phyloP scores from a whole-genome alignment of 2,113 vertebrate species.

The Pelusios castaneus region DNA sequence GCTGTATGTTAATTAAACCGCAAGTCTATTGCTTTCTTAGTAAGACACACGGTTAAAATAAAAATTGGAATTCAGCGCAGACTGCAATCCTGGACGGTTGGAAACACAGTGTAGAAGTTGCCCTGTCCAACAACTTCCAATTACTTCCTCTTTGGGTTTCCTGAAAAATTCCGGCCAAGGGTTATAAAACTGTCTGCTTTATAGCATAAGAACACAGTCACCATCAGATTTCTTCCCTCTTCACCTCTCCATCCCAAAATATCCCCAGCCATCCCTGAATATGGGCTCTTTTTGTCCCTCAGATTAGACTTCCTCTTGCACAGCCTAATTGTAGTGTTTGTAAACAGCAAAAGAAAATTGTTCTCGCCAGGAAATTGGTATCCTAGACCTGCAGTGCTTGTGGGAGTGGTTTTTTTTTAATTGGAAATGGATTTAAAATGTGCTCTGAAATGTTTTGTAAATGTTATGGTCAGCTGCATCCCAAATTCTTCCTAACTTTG shows the following conservation, averaged over 20 bases:
- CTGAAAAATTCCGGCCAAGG: constrained; percentile 31
- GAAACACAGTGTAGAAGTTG: constrained; percentile 43
- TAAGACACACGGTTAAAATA: background rate
- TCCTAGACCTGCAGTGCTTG: background rate
- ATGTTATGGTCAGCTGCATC: constrained; percentile 48
- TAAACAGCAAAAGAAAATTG: constrained; percentile 42
- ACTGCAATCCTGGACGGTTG: fast-evolving
- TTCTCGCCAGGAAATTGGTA: constrained; percentile 1
- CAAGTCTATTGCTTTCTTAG: background rate
- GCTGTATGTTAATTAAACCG: background rate
- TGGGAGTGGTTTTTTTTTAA: background rate
- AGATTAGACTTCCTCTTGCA: background rate
- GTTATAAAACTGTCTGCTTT: constrained; percentile 1
- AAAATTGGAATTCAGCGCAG: background rate
- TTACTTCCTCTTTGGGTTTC: constrained; percentile 69
- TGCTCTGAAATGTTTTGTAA: constrained; percentile 56
- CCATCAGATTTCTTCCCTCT: background rate
- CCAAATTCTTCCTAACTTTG: constrained; percentile 4
- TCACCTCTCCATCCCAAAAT: fast-evolving
- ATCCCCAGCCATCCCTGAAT: background rate
- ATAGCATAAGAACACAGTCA: fast-evolving
- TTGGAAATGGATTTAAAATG: constrained; percentile 19
- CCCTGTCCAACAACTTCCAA: constrained; percentile 43
- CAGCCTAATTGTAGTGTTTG: constrained; percentile 18
- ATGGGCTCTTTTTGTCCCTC: background rate